Conservation (phyloP, 1,140 invertebrate species). For the Ceratina calcarata region DNA sequence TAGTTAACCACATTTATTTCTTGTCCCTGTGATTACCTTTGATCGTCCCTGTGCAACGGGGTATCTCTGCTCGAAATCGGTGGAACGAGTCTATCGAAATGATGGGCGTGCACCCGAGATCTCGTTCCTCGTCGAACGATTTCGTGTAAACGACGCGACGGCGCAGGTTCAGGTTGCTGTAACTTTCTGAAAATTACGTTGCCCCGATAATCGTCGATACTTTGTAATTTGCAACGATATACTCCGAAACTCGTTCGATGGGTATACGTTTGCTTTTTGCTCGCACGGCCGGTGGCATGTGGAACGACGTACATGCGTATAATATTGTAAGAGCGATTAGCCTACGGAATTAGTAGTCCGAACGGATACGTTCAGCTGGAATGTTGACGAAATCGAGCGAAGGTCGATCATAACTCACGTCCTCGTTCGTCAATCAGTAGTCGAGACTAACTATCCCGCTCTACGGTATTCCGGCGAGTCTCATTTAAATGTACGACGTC, state of each 20-base stretch:
- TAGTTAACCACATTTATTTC: slow-evolving; percentile 15
- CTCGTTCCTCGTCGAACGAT: slow-evolving; percentile 5
- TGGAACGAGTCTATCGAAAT: slow-evolving; percentile 24
- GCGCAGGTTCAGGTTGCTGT: neutral
- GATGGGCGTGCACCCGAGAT: slow-evolving; percentile 37
- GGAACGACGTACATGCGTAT: neutral
- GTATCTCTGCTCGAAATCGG: slow-evolving; percentile 15
- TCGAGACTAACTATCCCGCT: slow-evolving; percentile 33
- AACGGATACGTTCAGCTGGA: neutral
- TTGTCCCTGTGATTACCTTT: slow-evolving; percentile 22
- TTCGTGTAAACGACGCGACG: neutral
- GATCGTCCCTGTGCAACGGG: neutral
- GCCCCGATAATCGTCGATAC: neutral
- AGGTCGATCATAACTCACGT: slow-evolving; percentile 43
- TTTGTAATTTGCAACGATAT: slow-evolving; percentile 25
- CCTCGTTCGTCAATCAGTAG: slow-evolving; percentile 26
- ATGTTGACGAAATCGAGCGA: slow-evolving; percentile 50
- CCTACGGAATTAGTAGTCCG: slow-evolving; percentile 27
- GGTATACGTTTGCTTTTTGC: neutral
- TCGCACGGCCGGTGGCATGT: too few species aligned
- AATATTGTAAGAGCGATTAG: slow-evolving; percentile 29
- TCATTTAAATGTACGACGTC: slow-evolving; percentile 52
- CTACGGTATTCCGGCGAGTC: neutral
- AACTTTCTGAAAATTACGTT: slow-evolving; percentile 27
- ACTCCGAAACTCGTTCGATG: neutral